Conservation (phyloP, 2,797 vertebrate genomes). For the Vultur gryphus region DNA sequence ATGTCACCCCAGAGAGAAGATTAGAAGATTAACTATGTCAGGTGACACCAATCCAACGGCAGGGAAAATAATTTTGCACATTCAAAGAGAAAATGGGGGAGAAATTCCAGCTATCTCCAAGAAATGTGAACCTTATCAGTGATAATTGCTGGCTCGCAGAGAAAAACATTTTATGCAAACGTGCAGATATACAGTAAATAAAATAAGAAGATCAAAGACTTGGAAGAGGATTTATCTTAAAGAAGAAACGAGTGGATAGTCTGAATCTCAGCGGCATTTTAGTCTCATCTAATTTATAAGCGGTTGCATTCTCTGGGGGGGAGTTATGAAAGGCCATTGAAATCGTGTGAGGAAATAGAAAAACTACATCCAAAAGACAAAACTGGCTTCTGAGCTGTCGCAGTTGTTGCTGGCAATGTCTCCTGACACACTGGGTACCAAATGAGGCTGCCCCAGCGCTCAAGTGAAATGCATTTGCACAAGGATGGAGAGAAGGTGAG, state of each 20-base stretch:
- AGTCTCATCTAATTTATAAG: not conserved
- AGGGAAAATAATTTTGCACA: constrained; percentile 31
- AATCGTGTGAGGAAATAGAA: not conserved
- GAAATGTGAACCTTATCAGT: not conserved
- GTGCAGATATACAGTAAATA: not conserved
- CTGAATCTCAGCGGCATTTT: not conserved
- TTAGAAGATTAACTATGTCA: constrained; percentile 55
- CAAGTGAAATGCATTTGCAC: not conserved
- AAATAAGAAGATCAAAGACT: constrained; percentile 14
- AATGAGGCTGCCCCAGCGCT: not conserved
- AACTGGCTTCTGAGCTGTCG: not conserved
- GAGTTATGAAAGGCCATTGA: not conserved
- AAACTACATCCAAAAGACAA: not conserved
- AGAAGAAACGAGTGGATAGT: not conserved
- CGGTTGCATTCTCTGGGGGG: not conserved
- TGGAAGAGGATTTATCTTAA: not conserved
- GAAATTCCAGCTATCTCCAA: constrained; percentile 12
- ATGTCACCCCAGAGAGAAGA: constrained; percentile 55
- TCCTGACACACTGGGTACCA: not conserved
- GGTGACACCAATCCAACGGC: not conserved
- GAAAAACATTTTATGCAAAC: not conserved
- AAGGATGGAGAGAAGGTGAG: not conserved
- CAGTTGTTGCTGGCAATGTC: not conserved
- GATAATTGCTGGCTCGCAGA: not conserved
- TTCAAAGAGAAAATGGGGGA: constrained; percentile 13